Evolutionary conservation across 2,113 vertebrate species (phyloP).

Genomic region (Aix galericulata): DNA sequence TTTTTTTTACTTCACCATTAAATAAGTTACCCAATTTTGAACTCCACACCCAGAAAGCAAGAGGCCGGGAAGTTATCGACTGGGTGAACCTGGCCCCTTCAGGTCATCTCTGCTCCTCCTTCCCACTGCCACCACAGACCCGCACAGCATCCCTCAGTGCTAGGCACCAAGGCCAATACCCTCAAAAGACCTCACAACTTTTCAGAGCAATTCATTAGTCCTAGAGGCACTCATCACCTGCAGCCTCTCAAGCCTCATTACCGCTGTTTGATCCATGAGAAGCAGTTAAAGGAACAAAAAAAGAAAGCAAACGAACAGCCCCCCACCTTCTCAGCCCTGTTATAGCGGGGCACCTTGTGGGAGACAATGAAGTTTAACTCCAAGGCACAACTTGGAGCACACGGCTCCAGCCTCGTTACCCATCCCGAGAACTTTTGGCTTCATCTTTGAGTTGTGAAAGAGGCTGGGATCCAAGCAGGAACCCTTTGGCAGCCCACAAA

Average conservation of each 20-base stretch:
- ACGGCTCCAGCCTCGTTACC: rapidly evolving
- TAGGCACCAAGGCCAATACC: background rate
- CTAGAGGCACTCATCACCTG: background rate
- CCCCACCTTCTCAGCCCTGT: background rate
- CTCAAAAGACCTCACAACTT: background rate
- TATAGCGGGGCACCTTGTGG: background rate
- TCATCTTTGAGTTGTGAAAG: background rate
- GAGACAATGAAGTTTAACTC: background rate
- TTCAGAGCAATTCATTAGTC: background rate
- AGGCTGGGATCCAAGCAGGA: background rate
- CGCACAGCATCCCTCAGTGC: background rate
- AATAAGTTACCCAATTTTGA: slow-evolving; percentile 55
- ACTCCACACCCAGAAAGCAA: background rate
- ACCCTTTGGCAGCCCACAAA: background rate
- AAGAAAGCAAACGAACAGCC: background rate
- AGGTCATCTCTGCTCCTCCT: slow-evolving; percentile 22
- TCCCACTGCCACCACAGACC: background rate
- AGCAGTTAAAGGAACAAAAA: background rate
- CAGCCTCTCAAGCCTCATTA: background rate
- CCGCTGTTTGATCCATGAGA: background rate
- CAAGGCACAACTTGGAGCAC: background rate
- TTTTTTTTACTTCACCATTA: background rate
- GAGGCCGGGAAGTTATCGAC: slow-evolving; percentile 30
- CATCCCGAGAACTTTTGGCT: background rate
- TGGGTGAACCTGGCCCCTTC: slow-evolving; percentile 35